These are phyloP conservation scores for Eubasilissa regina DNA, from an alignment of 1,140 invertebrate species.

Conservation along the genomic window DNA sequence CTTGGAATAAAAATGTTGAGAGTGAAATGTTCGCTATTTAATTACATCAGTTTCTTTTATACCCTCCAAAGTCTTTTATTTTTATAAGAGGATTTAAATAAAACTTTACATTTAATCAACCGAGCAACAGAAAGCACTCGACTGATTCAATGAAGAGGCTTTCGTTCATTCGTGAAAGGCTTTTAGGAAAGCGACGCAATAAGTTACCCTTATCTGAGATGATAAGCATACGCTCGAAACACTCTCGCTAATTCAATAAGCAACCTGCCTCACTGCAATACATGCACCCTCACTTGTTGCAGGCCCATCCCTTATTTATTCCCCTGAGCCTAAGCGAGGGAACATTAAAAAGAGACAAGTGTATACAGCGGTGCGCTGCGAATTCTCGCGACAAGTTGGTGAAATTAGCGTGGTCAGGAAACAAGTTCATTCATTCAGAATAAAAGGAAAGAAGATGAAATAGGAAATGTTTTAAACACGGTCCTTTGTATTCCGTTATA, in stretches of 20 bases:
- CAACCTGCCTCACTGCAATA: not conserved
- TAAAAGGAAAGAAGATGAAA: too few relatives aligned
- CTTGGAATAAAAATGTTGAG: too few relatives aligned
- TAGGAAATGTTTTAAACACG: too few relatives aligned
- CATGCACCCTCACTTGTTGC: slow-evolving; percentile 15
- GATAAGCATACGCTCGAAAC: slow-evolving; percentile 14
- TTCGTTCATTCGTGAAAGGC: not conserved
- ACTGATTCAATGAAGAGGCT: slow-evolving; percentile 3
- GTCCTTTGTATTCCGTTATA: too few relatives aligned
- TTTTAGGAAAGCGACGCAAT: slow-evolving; percentile 9
- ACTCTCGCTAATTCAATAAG: slow-evolving; percentile 24
- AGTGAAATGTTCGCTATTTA: not conserved
- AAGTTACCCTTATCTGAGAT: slow-evolving; percentile 26
- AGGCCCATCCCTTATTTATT: not conserved
- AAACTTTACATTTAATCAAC: slow-evolving; percentile 1
- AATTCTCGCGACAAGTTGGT: too few relatives aligned
- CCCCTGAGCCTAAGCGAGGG: not conserved
- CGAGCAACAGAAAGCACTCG: slow-evolving; percentile 20
- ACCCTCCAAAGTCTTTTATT: slow-evolving; percentile 6
- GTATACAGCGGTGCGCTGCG: too few relatives aligned
- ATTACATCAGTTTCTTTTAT: slow-evolving; percentile 19
- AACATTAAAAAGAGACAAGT: too few relatives aligned
- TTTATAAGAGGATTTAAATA: slow-evolving; percentile 7
- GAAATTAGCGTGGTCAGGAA: too few relatives aligned
- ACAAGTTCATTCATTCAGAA: too few relatives aligned